A percentile compares a stretch with the other conserved stretches of the same genome.
Evolutionary conservation across 2,888 invertebrate genomes (phyloP).

Genomic region (Rotaria sp.): DNA sequence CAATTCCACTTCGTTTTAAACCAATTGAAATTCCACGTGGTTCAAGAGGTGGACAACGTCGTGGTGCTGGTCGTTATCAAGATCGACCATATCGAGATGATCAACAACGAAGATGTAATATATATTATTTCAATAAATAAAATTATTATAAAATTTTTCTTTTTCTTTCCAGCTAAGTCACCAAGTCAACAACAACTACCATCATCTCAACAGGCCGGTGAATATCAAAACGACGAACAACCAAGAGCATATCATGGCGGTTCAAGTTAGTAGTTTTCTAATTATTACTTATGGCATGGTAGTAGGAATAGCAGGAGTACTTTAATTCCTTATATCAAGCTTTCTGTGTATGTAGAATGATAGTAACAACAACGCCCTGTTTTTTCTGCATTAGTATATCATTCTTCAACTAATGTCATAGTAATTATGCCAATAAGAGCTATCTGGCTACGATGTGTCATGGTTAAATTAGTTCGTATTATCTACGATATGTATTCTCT

Average conservation of each 20-base stretch:
- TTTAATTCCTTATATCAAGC: too few relatives aligned
- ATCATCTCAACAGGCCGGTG: background rate
- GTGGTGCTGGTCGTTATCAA: background rate
- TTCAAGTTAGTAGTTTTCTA: background rate
- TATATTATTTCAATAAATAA: background rate
- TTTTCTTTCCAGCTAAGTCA: background rate
- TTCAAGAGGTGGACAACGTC: slow-evolving; percentile 26
- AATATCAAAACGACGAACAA: background rate
- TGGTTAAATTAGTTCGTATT: too few relatives aligned
- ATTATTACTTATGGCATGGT: too few relatives aligned
- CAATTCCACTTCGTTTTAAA: slow-evolving; percentile 30
- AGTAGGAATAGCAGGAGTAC: too few relatives aligned
- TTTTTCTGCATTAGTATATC: too few relatives aligned
- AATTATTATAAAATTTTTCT: background rate
- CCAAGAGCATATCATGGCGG: background rate
- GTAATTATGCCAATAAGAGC: too few relatives aligned
- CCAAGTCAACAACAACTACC: background rate
- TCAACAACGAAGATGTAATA: background rate
- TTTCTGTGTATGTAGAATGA: too few relatives aligned
- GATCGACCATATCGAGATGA: slow-evolving; percentile 1
- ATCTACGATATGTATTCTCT: too few relatives aligned
- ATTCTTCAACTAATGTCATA: too few relatives aligned
- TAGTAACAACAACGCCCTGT: too few relatives aligned
- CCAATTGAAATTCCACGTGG: background rate
- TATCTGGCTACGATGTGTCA: too few relatives aligned